These are phyloP conservation scores for Rhizomys pruinosus DNA, from an alignment of 2,113 vertebrate species.

Conservation along the genomic window DNA sequence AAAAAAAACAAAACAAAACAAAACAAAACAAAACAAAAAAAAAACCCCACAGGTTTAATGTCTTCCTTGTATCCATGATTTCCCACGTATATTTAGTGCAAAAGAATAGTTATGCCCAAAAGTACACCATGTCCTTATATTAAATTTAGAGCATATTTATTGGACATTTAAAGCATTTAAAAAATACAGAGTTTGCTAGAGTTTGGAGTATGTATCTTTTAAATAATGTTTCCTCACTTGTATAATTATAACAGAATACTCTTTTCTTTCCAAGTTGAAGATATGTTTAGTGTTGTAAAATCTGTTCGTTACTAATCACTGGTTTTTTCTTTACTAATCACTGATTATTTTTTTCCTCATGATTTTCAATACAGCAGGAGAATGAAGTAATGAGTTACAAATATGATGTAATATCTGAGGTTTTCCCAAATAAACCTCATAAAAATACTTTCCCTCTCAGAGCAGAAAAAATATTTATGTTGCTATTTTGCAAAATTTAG, in stretches of 20 bases:
- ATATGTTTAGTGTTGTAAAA: background rate
- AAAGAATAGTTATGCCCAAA: background rate
- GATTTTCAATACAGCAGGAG: background rate
- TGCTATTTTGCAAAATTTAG: background rate
- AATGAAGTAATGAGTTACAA: background rate
- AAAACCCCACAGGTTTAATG: background rate
- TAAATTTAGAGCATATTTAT: background rate
- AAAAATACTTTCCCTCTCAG: background rate
- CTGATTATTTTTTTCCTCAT: background rate
- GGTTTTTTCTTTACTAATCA: background rate
- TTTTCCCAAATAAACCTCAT: background rate
- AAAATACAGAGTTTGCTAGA: background rate
- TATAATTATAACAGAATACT: background rate
- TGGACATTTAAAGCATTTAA: background rate
- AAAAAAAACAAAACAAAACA: too few relatives aligned
- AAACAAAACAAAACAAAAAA: too few relatives aligned
- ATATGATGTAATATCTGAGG: background rate
- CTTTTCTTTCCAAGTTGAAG: background rate
- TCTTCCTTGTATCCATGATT: background rate
- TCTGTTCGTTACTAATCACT: background rate
- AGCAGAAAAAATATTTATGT: background rate
- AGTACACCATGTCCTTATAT: background rate
- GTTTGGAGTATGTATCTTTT: background rate
- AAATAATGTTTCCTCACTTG: background rate
- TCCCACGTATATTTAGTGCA: background rate